These are phyloP conservation scores for Pterophyllum scalare DNA, from an alignment of 2,113 vertebrate genomes.

Conservation along the genomic window DNA sequence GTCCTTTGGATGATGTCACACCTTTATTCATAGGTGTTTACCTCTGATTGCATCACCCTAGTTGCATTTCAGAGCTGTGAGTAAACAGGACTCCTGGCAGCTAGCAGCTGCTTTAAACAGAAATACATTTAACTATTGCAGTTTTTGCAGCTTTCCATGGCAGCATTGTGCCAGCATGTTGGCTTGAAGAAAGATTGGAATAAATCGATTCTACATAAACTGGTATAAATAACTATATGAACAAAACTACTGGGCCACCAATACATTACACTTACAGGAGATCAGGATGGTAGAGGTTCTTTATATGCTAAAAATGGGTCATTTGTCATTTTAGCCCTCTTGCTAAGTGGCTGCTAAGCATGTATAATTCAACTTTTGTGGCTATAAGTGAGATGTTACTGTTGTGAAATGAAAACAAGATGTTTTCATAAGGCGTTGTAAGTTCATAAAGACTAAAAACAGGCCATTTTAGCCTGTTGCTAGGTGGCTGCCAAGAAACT, in stretches of 20 bases:
- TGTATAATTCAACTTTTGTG: too few species aligned
- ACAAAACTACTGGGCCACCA: neutral
- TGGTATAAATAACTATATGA: neutral
- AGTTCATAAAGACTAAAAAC: neutral
- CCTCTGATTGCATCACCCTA: neutral
- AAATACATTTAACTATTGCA: neutral
- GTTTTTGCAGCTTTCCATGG: neutral
- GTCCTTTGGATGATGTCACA: neutral
- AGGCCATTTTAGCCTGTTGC: neutral
- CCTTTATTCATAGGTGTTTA: conserved; percentile 3
- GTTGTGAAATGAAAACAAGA: neutral
- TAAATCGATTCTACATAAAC: neutral
- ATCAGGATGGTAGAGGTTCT: neutral
- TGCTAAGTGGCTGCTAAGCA: neutral
- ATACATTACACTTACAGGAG: neutral
- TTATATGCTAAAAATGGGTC: neutral
- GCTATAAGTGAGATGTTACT: neutral
- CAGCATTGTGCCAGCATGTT: neutral
- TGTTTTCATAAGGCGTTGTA: neutral
- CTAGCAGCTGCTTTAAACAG: neutral
- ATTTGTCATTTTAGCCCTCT: neutral
- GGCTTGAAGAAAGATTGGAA: neutral
- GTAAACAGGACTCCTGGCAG: neutral
- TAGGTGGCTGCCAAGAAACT: too few species aligned
- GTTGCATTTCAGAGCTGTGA: neutral